Conservation (phyloP, 2,797 vertebrate species). For the Linurgus olivaceus region DNA sequence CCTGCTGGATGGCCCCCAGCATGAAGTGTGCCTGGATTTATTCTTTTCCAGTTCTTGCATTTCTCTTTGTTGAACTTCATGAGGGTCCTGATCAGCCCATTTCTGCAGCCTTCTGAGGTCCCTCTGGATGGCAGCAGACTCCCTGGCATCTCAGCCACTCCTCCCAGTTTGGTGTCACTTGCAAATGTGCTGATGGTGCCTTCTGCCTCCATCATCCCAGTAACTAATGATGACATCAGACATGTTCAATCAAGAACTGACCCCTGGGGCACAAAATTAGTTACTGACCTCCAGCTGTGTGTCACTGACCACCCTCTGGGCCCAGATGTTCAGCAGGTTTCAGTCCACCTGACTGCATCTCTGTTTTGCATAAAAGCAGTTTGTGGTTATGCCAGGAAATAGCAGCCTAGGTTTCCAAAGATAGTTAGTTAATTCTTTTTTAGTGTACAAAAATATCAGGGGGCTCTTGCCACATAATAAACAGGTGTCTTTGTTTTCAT, state of each 20-base stretch:
- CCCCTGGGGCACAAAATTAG: fast-evolving
- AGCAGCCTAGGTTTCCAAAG: background rate
- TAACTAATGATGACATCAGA: background rate
- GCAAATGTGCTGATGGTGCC: background rate
- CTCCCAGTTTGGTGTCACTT: background rate
- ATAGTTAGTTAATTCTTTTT: background rate
- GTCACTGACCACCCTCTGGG: background rate
- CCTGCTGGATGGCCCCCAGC: background rate
- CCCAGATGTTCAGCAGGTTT: background rate
- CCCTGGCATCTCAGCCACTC: background rate
- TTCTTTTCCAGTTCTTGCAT: background rate
- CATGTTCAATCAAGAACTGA: background rate
- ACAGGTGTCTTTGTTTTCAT: background rate
- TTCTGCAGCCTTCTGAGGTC: background rate
- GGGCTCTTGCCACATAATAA: background rate
- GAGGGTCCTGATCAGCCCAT: background rate
- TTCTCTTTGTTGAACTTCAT: background rate
- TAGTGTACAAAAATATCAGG: background rate
- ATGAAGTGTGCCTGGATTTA: background rate
- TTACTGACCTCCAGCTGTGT: background rate
- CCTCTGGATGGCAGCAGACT: background rate
- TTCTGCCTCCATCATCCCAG: background rate
- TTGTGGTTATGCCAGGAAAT: background rate
- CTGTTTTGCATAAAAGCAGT: background rate
- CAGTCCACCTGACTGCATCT: background rate